Conservation (phyloP, 2,113 vertebrate genomes). For the Pachyramphus minor region DNA sequence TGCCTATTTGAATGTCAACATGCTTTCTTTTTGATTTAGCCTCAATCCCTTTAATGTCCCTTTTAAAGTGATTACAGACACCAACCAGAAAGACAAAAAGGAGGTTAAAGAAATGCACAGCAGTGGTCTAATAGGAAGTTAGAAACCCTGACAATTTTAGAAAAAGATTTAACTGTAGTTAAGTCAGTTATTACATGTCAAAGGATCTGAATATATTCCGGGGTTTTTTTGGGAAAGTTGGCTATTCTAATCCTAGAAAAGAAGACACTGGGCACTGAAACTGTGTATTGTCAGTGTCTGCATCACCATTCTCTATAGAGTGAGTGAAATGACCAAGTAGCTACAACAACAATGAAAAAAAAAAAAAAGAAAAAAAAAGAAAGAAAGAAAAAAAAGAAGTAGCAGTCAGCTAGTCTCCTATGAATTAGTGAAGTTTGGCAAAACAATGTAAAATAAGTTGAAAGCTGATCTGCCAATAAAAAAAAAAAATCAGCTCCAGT, state of each 20-base stretch:
- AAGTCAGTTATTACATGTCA: not conserved
- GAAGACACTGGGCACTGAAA: not conserved
- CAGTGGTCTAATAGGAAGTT: not conserved
- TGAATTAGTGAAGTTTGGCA: not conserved
- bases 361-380: not conserved
- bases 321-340: not conserved
- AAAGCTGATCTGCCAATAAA: not conserved
- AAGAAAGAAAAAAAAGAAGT: not conserved
- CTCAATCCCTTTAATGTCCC: conserved; percentile 50
- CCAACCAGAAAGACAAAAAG: conserved; percentile 56
- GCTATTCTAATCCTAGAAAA: not conserved
- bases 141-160: not conserved
- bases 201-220: not conserved
- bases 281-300: not conserved
- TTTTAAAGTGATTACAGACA: conserved; percentile 52
- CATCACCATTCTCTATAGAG: not conserved
- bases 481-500: not conserved
- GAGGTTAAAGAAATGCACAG: conserved; percentile 46
- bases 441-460: not conserved
- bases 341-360: not conserved
- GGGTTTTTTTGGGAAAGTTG: not conserved
- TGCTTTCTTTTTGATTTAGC: conserved; percentile 57
- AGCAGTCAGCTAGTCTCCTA: not conserved
- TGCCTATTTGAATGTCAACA: conserved; percentile 50
- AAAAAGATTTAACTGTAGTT: not conserved